A percentile compares a stretch with the other conserved stretches of the same genome.
These are phyloP conservation scores for Maniola jurtina DNA, from an alignment of 1,140 invertebrate genomes.

Conservation along the genomic window DNA sequence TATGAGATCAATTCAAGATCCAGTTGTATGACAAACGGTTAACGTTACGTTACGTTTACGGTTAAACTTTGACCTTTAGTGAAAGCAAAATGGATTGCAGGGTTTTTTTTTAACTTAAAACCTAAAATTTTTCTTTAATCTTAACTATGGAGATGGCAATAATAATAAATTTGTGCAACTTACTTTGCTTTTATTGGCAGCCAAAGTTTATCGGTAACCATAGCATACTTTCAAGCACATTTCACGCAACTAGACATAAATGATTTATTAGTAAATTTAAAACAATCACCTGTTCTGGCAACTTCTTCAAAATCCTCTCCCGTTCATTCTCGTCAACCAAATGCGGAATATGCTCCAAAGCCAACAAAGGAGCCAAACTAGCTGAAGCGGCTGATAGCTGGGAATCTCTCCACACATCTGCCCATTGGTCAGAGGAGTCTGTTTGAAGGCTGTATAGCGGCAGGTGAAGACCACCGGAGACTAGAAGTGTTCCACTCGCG, in stretches of 20 bases:
- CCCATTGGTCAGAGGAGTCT: constrained; percentile 56
- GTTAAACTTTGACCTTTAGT: too few relatives aligned
- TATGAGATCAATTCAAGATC: too few relatives aligned
- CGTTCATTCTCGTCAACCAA: constrained; percentile 70
- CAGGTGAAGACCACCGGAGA: constrained; percentile 80
- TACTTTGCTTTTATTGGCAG: too few relatives aligned
- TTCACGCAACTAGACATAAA: neutral
- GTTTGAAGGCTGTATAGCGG: constrained; percentile 65
- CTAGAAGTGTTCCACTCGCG: constrained; percentile 79
- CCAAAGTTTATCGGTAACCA: too few relatives aligned
- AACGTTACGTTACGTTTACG: too few relatives aligned
- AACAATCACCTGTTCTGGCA: constrained; percentile 75
- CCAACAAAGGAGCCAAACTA: constrained; percentile 64
- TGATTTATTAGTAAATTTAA: neutral
- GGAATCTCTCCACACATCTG: constrained; percentile 65
- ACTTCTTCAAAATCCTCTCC: constrained; percentile 69
- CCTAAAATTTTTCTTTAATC: too few relatives aligned
- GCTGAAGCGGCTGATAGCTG: constrained; percentile 64
- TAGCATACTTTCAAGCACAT: too few relatives aligned
- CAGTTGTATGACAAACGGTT: too few relatives aligned
- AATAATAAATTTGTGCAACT: too few relatives aligned
- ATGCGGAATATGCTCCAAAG: constrained; percentile 75
- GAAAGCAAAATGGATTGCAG: too few relatives aligned
- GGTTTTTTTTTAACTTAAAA: too few relatives aligned
- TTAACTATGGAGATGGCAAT: too few relatives aligned